Percentiles rank a stretch among this genome's conserved stretches.
phyloP scores from a whole-genome alignment of 2,888 invertebrate genomes.

The Fragum sueziense region DNA sequence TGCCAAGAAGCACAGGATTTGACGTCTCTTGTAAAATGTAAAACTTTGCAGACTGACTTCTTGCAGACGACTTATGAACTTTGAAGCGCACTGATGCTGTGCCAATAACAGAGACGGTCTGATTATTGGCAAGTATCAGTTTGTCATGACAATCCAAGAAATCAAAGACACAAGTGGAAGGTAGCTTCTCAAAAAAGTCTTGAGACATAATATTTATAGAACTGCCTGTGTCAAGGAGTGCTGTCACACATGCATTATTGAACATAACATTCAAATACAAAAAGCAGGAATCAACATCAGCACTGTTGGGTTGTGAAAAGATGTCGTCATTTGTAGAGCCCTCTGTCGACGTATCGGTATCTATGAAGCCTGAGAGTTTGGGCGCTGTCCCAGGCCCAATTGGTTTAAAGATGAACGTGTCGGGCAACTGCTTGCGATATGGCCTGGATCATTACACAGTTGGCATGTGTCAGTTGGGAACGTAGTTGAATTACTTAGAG shows the following conservation, averaged over 20 bases:
- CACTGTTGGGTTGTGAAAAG: no score
- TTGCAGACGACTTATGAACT: neutral
- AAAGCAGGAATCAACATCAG: no score
- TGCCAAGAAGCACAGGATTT: neutral
- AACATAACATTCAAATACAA: no score
- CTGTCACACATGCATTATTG: no score
- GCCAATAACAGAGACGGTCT: conserved; percentile 27
- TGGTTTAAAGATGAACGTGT: neutral
- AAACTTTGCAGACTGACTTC: conserved; percentile 2
- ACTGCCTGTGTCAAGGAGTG: no score
- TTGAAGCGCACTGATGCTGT: conserved; percentile 25
- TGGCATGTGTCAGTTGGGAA: neutral
- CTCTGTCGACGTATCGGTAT: no score
- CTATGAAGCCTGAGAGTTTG: no score
- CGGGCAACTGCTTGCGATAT: neutral
- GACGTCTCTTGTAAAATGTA: conserved; percentile 27
- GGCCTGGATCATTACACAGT: neutral
- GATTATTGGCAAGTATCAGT: conserved; percentile 13
- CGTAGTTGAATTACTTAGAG: neutral
- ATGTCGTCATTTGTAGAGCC: no score
- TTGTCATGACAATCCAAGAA: neutral
- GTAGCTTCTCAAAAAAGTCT: no score
- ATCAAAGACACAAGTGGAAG: no score
- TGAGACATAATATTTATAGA: neutral
- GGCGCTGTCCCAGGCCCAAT: no score